Evolutionary conservation across 2,888 invertebrate species (phyloP).

Genomic region (Blera fallax): DNA sequence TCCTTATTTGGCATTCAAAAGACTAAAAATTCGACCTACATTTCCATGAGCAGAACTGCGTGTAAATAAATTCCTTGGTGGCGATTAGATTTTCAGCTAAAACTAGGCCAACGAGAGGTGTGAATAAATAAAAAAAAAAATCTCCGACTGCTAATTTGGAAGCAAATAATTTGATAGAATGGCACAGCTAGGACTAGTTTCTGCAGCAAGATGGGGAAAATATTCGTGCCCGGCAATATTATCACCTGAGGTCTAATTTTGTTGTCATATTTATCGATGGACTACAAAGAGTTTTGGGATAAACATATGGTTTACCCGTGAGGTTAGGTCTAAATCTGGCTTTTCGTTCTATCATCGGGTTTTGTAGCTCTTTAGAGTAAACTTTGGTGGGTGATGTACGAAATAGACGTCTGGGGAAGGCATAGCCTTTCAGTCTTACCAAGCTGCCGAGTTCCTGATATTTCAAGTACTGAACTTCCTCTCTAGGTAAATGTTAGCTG

Average conservation of each 20-base stretch:
- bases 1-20: background rate
- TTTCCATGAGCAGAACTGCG: background rate
- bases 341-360: too few relatives aligned
- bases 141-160: background rate
- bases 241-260: background rate
- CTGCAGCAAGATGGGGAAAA: background rate
- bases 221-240: background rate
- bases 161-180: background rate
- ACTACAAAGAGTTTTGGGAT: too few relatives aligned
- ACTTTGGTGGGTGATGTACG: too few relatives aligned
- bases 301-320: too few relatives aligned
- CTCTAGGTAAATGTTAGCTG: too few relatives aligned
- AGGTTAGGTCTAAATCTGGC: too few relatives aligned
- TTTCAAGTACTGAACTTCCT: too few relatives aligned
- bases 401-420: too few relatives aligned
- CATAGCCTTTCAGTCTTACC: too few relatives aligned
- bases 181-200: background rate
- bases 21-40: background rate
- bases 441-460: too few relatives aligned
- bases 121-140: background rate
- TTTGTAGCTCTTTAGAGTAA: too few relatives aligned
- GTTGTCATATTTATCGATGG: too few relatives aligned
- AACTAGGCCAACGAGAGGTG: constrained; percentile 1
- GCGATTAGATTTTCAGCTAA: background rate
- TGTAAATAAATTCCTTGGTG: background rate